A percentile compares a stretch with the other conserved stretches of the same genome.
Evolutionary conservation across 2,113 vertebrate species (phyloP).

Genomic region (Neogobius melanostomus): DNA sequence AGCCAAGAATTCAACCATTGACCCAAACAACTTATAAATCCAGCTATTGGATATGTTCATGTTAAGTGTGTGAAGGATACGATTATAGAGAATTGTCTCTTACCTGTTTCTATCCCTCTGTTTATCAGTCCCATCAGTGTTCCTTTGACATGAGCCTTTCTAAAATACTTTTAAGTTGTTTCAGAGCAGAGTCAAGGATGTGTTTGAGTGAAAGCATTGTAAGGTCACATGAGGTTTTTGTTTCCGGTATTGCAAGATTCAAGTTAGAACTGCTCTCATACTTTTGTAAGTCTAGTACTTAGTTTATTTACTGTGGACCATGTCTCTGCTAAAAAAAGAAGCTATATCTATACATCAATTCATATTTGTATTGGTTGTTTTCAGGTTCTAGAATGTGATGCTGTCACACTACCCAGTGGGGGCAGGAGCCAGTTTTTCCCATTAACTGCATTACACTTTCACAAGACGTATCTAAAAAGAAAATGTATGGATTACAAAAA

Average conservation of each 20-base stretch:
- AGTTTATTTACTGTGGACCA: too few relatives aligned
- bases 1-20: not conserved
- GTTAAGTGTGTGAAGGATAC: too few relatives aligned
- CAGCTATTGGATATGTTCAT: not conserved
- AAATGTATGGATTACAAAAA: too few relatives aligned
- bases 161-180: not conserved
- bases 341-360: too few relatives aligned
- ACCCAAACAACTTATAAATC: not conserved
- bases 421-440: too few relatives aligned
- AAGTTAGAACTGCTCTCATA: not conserved
- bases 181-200: not conserved
- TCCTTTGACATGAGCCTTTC: not conserved
- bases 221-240: not conserved
- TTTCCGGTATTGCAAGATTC: not conserved
- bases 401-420: too few relatives aligned
- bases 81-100: not conserved
- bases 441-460: too few relatives aligned
- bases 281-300: not conserved
- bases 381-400: too few relatives aligned
- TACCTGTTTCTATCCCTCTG: slow-evolving; percentile 11
- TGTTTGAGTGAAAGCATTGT: not conserved
- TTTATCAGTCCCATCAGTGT: slow-evolving; percentile 2
- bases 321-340: too few relatives aligned
- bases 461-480: too few relatives aligned
- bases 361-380: too few relatives aligned